Evolutionary conservation across 2,888 invertebrate genomes (phyloP), one percentile per base, ranked within the genome.

Genomic region (Plebejus anna): DNA sequence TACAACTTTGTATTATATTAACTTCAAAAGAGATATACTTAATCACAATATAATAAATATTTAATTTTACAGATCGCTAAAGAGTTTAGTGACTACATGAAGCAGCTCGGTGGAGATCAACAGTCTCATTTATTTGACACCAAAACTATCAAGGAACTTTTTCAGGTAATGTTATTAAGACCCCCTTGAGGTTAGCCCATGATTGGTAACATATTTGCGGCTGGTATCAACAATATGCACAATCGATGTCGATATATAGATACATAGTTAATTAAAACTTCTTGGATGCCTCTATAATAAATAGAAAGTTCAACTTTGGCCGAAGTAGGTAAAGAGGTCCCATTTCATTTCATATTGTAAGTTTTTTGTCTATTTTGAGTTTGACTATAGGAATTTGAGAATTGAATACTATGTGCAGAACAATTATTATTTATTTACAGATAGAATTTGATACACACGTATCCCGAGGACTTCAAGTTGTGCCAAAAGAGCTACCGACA

Each of bases 391-490:
- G 42, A 42, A 42, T 42, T 42, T 42, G 7, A 42, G 42, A 9
- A 42, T 42, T 42, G 38, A 42, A 42, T 42, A 6, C 7, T 38
- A 38, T 38, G 38, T 38, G 38, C 6, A 38, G 38, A 38, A 38
- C 38, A 38, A 38, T 5, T 38, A 38, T 47, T 47, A 47, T 47
- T 47, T 47, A 47, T 47, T 47, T 36, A 80, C 88, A 95, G 93
- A 94, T 95, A 76, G 95, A 95, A 77, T 95, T 95, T 81, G 91
- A 95, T 79, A 94, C 94, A 6, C 95, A 95, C 79, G 94, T 94
- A 0, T 92, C 95, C 0, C 91, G 89, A 76, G 93, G 95, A 78
- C 86, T 95, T 42, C 87, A 90, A 85, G 92, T 95, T 0, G 84
- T 92, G 55, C 86, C 95, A 3, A 94, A 93, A 82, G 95, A 96